A percentile compares a stretch with the other conserved stretches of the same genome.
phyloP scores from a whole-genome alignment of 2,888 invertebrate species.

The Chorisops tibialis region DNA sequence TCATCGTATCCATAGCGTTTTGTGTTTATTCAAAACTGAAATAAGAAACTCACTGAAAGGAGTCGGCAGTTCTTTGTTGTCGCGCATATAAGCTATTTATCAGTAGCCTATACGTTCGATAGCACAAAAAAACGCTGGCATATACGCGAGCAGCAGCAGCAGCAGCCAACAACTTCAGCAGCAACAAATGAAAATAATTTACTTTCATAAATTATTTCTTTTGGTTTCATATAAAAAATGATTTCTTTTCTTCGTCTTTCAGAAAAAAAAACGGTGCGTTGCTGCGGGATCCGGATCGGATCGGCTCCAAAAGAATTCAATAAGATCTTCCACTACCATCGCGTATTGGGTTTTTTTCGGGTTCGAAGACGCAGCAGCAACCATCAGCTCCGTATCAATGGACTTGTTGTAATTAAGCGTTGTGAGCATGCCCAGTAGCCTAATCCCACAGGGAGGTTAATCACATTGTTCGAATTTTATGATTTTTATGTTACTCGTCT shows the following conservation, averaged over 20 bases:
- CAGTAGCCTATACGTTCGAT: background rate
- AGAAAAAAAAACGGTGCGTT: constrained; percentile 4
- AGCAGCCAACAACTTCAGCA: constrained; percentile 8
- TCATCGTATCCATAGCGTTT: too few species aligned
- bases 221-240: constrained; percentile 11
- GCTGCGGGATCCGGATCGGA: background rate
- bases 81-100: constrained; percentile 2
- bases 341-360: constrained; percentile 5
- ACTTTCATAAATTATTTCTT: constrained; percentile 33
- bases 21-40: too few species aligned
- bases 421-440: constrained; percentile 34
- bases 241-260: constrained; percentile 13
- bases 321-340: constrained; percentile 10
- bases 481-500: constrained; percentile 22
- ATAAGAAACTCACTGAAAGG: too few species aligned
- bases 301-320: constrained; percentile 1
- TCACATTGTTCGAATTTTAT: constrained; percentile 33
- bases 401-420: constrained; percentile 30
- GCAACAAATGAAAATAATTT: constrained; percentile 32
- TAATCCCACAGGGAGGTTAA: constrained; percentile 32
- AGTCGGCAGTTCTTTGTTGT: constrained; percentile 8
- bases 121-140: background rate
- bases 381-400: constrained; percentile 22
- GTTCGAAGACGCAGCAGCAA: constrained; percentile 4
- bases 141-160: background rate